Conservation (phyloP, 2,888 invertebrate species). For the Hydropsyche betteni region DNA sequence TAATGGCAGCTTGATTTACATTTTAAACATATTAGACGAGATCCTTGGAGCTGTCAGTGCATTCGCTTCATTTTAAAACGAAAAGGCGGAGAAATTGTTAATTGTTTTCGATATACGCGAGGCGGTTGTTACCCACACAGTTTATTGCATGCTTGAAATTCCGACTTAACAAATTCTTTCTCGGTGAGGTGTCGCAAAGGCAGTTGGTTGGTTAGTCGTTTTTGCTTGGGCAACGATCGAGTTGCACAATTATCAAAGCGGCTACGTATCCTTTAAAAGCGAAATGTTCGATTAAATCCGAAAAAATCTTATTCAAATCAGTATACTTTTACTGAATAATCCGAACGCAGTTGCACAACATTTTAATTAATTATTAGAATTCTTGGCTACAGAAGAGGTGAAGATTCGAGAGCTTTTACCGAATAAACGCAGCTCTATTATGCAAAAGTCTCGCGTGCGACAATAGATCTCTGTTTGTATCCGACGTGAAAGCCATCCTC, state of each 20-base stretch:
- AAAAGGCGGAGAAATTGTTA: slow-evolving; percentile 13
- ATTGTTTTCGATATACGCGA: slow-evolving; percentile 20
- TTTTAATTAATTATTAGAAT: no score
- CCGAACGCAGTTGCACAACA: no score
- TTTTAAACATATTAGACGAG: no score
- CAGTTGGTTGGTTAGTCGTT: neutral
- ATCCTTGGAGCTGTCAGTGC: no score
- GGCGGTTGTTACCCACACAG: slow-evolving; percentile 32
- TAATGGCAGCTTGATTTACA: no score
- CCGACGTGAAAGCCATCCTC: slow-evolving; percentile 5
- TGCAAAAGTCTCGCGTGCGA: neutral
- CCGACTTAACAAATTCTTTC: slow-evolving; percentile 35
- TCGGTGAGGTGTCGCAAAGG: slow-evolving; percentile 38
- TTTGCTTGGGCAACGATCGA: slow-evolving; percentile 11
- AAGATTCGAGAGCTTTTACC: no score
- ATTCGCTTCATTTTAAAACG: neutral
- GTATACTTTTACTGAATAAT: no score
- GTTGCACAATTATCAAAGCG: slow-evolving; percentile 17
- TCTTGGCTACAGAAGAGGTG: no score
- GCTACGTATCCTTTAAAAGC: neutral
- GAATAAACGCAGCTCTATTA: no score
- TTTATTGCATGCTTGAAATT: slow-evolving; percentile 33
- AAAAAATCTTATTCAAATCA: no score
- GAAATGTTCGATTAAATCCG: no score
- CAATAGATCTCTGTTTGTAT: neutral